Conservation (phyloP, 2,113 vertebrate genomes). For the Noturus placidus region DNA sequence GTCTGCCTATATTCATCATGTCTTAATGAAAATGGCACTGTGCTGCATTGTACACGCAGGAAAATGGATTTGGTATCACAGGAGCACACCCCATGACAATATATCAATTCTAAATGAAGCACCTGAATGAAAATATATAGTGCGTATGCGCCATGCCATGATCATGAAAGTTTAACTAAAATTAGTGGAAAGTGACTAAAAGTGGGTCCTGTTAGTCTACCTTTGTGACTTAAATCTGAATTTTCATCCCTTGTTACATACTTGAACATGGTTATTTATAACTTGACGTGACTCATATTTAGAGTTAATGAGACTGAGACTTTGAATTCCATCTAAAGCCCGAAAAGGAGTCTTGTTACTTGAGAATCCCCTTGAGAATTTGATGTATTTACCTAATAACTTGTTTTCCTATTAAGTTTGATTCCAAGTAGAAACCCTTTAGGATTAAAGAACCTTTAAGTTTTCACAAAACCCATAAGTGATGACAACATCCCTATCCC, state of each 20-base stretch:
- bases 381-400: background rate
- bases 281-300: no score
- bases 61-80: background rate
- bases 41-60: background rate
- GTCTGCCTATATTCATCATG: background rate
- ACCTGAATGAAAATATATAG: no score
- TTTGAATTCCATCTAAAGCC: background rate
- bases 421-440: background rate
- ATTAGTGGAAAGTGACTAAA: background rate
- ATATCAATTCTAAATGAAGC: background rate
- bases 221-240: background rate
- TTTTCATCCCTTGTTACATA: background rate
- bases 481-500: background rate
- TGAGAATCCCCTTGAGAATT: background rate
- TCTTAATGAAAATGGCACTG: background rate
- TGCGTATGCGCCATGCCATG: no score
- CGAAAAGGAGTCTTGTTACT: background rate
- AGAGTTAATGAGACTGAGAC: background rate
- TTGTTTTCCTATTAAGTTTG: background rate
- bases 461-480: background rate
- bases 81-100: background rate
- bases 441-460: background rate
- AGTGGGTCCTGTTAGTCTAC: background rate
- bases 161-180: background rate
- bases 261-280: background rate